Evolutionary conservation across 37 sponge, comb jelly and placozoan species (phyloP).

Genomic region (Chondrilla cf. caribensis): DNA sequence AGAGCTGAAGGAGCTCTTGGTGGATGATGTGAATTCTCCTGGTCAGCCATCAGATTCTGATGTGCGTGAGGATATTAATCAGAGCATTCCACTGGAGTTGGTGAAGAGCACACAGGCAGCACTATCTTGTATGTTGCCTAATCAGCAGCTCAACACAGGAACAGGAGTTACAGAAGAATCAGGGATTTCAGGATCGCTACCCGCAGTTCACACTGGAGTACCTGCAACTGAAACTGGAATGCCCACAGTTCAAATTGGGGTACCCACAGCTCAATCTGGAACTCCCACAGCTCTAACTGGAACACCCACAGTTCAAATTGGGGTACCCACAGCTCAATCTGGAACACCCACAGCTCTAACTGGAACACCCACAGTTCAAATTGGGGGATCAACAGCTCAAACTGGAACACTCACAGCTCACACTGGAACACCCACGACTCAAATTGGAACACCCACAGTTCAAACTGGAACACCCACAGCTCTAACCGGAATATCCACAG

Average conservation of each 20-base stretch:
- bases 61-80: too few relatives aligned
- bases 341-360: background rate
- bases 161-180: background rate
- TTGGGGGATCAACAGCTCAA: background rate
- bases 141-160: background rate
- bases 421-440: background rate
- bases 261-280: background rate
- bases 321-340: background rate
- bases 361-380: background rate
- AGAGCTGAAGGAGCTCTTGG: too few relatives aligned
- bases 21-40: too few relatives aligned
- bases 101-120: background rate
- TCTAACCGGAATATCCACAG: too few relatives aligned
- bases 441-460: background rate
- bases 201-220: background rate
- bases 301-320: background rate
- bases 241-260: background rate
- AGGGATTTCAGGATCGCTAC: background rate
- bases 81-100: too few relatives aligned
- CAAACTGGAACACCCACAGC: background rate
- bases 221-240: background rate
- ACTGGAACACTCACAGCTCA: background rate
- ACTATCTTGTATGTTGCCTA: background rate
- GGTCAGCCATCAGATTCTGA: too few relatives aligned
- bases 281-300: background rate